Percentiles rank a stretch among this genome's conserved stretches.
phyloP scores from a whole-genome alignment of 2,888 invertebrate species.

The Chrysomela aeneicollis region DNA sequence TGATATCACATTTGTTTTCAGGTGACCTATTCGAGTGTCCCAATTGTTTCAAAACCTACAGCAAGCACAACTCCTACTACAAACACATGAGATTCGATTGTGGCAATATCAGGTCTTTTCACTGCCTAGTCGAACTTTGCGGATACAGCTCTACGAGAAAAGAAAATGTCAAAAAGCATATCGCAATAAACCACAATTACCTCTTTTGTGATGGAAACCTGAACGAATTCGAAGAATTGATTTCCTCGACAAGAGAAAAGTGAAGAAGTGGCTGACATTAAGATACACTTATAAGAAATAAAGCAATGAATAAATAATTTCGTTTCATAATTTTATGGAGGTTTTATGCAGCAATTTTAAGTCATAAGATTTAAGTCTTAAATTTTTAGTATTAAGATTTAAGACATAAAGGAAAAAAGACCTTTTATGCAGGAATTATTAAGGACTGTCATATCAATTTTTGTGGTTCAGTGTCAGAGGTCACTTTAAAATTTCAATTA shows the following conservation, averaged over 20 bases:
- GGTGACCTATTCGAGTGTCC: conserved; percentile 26
- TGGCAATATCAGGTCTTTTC: conserved; percentile 35
- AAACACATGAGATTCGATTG: conserved; percentile 38
- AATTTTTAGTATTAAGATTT: too few species aligned
- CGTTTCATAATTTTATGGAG: too few species aligned
- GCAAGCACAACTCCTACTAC: conserved; percentile 35
- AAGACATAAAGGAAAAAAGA: too few species aligned
- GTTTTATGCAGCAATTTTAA: too few species aligned
- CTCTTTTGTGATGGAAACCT: neutral
- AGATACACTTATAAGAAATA: too few species aligned
- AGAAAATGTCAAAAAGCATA: conserved; percentile 34
- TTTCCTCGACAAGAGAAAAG: neutral
- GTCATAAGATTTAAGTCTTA: too few species aligned
- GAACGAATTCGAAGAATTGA: neutral
- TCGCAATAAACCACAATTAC: neutral
- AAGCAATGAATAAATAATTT: too few species aligned
- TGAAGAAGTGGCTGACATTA: neutral
- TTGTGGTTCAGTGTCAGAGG: too few species aligned
- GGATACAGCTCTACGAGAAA: conserved; percentile 33
- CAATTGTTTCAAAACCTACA: conserved; percentile 34
- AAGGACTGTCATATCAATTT: too few species aligned
- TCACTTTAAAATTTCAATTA: too few species aligned
- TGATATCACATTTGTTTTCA: neutral
- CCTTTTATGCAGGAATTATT: too few species aligned
- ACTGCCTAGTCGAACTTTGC: conserved; percentile 25